Conservation (phyloP, 37 sponge, comb jelly and placozoan genomes). For the Beroe forskalii region DNA sequence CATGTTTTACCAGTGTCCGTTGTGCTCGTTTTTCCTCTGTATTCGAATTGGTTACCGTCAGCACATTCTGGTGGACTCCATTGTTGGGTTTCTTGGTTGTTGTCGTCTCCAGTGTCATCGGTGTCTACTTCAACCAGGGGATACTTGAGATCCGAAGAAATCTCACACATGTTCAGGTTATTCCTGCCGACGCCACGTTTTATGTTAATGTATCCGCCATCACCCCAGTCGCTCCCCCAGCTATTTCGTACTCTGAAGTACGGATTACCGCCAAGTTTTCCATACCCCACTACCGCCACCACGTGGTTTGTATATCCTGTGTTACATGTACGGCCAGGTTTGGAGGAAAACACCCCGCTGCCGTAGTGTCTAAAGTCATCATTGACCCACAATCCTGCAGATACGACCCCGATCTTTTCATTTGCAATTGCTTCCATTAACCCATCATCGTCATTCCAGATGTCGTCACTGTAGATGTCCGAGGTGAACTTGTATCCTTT, state of each 20-base stretch:
- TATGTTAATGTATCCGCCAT: slow-evolving; percentile 30
- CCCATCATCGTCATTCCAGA: not conserved
- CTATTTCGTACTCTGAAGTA: slow-evolving; percentile 1
- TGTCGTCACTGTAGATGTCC: not conserved
- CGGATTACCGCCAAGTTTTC: not conserved
- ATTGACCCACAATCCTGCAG: not conserved
- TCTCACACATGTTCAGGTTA: not conserved
- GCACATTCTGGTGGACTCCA: not conserved
- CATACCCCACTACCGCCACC: slow-evolving; percentile 15
- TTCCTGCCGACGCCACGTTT: not conserved
- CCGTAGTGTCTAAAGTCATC: not conserved
- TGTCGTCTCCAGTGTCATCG: no score
- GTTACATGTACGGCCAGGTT: not conserved
- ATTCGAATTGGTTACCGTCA: not conserved
- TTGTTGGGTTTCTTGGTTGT: no score
- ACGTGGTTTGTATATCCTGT: not conserved
- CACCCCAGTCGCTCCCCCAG: slow-evolving; percentile 4
- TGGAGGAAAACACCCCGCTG: not conserved
- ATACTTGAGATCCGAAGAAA: no score
- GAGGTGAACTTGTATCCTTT: not conserved
- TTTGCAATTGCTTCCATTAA: not conserved
- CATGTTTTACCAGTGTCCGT: not conserved
- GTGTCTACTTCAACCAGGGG: no score
- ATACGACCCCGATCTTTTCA: not conserved
- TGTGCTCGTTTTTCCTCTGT: not conserved